phyloP scores from a whole-genome alignment of 2,888 invertebrate species.

The Flabesymbios commensalis region DNA sequence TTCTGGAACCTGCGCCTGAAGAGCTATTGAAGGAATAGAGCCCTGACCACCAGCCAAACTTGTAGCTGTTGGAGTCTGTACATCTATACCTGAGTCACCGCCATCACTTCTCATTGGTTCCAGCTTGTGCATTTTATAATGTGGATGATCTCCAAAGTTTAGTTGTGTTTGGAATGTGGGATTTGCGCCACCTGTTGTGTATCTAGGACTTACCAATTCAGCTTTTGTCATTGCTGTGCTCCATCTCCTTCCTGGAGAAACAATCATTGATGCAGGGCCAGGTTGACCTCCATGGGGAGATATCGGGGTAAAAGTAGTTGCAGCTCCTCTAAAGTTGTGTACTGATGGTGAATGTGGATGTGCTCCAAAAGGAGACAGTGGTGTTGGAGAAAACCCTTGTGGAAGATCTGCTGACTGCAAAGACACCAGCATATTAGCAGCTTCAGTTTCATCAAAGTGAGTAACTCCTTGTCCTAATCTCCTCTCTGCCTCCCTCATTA shows the following conservation, averaged over 20 bases:
- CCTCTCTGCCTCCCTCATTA: slow-evolving; percentile 72
- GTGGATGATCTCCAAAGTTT: slow-evolving; percentile 9
- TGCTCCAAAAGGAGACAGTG: slow-evolving; percentile 43
- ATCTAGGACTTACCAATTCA: slow-evolving; percentile 52
- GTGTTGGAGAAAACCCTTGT: slow-evolving; percentile 72
- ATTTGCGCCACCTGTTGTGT: slow-evolving; percentile 20
- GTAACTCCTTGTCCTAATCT: slow-evolving; percentile 62
- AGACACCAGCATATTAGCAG: slow-evolving; percentile 94
- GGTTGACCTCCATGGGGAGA: slow-evolving; percentile 51
- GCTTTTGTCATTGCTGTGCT: slow-evolving; percentile 46
- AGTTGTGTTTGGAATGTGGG: slow-evolving; percentile 19
- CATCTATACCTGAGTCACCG: slow-evolving; percentile 52
- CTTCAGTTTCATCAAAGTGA: slow-evolving; percentile 85
- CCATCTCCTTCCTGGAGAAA: slow-evolving; percentile 49
- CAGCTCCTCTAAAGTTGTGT: slow-evolving; percentile 67
- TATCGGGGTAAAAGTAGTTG: slow-evolving; percentile 89
- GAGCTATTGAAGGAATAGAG: too few relatives aligned
- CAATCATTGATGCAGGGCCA: slow-evolving; percentile 37
- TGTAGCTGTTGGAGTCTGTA: slow-evolving; percentile 40
- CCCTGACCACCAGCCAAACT: too few relatives aligned
- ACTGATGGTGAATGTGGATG: slow-evolving; percentile 52
- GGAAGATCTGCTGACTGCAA: slow-evolving; percentile 90
- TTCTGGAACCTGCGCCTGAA: too few relatives aligned
- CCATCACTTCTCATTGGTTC: slow-evolving; percentile 40
- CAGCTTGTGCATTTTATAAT: slow-evolving; percentile 18